Conservation (phyloP, 2,888 invertebrate genomes). For the Salticus scenicus region DNA sequence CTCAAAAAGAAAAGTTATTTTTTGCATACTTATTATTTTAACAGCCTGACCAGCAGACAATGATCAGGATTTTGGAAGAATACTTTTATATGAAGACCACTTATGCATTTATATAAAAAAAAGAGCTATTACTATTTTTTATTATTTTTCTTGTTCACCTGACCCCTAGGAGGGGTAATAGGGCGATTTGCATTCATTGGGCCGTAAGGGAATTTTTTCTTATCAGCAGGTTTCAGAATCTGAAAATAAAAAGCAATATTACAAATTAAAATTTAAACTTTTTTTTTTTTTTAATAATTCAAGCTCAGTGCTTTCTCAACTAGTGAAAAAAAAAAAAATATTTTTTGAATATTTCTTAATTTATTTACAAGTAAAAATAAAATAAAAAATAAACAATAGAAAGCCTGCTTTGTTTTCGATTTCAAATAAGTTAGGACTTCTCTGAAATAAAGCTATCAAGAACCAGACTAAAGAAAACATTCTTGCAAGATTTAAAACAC, state of each 20-base stretch:
- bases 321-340: no score
- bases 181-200: conserved; percentile 95
- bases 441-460: no score
- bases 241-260: conserved; percentile 76
- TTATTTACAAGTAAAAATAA: no score
- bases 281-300: neutral
- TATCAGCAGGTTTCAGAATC: conserved; percentile 99
- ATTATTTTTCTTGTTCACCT: conserved; percentile 76
- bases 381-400: no score
- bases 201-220: conserved; percentile 98
- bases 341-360: no score
- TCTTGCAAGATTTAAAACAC: no score
- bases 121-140: conserved; percentile 67
- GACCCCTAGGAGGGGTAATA: conserved; percentile 91
- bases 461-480: no score
- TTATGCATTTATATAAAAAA: neutral
- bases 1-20: conserved; percentile 25
- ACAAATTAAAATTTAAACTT: neutral
- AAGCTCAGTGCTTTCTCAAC: no score
- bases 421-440: no score
- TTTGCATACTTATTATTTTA: conserved; percentile 21
- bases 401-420: no score
- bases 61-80: conserved; percentile 61
- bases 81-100: conserved; percentile 18
- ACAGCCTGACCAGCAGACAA: conserved; percentile 63